These are phyloP conservation scores for Abscondita cerata DNA, from an alignment of 2,888 invertebrate species.

Conservation along the genomic window DNA sequence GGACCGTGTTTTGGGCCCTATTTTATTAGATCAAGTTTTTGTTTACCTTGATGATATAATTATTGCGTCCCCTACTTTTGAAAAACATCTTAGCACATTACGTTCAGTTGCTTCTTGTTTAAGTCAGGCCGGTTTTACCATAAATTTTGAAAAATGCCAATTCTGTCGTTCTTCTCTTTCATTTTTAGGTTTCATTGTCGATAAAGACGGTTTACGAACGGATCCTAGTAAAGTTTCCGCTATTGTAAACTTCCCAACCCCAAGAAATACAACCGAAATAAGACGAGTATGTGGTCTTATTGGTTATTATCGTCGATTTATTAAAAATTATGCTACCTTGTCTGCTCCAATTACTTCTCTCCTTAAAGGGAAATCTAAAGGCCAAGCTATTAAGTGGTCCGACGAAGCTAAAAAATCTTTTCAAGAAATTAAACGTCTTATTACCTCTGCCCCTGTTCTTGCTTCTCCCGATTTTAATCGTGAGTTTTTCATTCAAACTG, in stretches of 20 bases:
- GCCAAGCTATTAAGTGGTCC: too few species aligned
- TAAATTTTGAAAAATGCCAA: constrained; percentile 20
- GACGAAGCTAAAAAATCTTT: too few species aligned
- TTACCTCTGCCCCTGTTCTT: too few species aligned
- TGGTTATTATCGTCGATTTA: constrained; percentile 44
- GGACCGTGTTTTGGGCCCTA: constrained; percentile 34
- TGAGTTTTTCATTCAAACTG: too few species aligned
- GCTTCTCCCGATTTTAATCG: too few species aligned
- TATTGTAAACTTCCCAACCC: constrained; percentile 42
- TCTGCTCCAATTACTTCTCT: too few species aligned
- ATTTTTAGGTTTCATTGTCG: constrained; percentile 44
- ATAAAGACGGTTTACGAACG: constrained; percentile 38
- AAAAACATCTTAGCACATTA: constrained; percentile 33
- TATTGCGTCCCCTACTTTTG: constrained; percentile 19
- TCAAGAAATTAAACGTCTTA: too few species aligned
- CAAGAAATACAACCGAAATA: constrained; percentile 34
- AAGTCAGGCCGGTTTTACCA: constrained; percentile 36
- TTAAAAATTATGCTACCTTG: too few species aligned
- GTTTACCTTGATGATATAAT: constrained; percentile 12
- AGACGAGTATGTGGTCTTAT: constrained; percentile 45
- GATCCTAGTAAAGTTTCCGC: constrained; percentile 43
- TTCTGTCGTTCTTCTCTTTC: constrained; percentile 40
- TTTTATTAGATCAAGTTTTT: constrained; percentile 5
- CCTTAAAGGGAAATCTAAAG: too few species aligned
- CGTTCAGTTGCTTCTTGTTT: constrained; percentile 31